Base-by-base conservation (phyloP, 2,888 invertebrate species). In the Clanis bilineata region DNA sequence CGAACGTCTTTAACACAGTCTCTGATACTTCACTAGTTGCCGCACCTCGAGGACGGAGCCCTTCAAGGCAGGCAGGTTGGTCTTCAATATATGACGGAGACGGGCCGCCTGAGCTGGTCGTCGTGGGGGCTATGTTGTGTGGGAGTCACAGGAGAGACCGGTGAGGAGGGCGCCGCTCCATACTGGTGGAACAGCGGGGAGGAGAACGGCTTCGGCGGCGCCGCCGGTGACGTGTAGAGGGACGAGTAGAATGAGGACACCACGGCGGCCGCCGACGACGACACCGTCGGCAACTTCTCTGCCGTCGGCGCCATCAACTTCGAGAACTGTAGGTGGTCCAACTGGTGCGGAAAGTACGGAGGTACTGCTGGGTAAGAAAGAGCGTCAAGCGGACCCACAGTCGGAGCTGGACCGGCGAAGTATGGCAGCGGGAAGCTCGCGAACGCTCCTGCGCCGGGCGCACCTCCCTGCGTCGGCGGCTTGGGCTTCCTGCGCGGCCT, bases 401-500 rank as follows among this genome's bases (percentile, higher is more conserved):
- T 86, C 0, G 94, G 92, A 2, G 94, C 92, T 0, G 94, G 93
- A 1, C 94, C 93, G 0, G 94, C 93, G 79, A 95, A 95, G 76
- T 95, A 95, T 66, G 94, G 94, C 68, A 93, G 82, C 67, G 94
- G 94, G 77, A 95, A 94, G 69, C 94, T 94, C 0, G 94, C 92
- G 78, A 95, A 95, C 0, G 93, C 94, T 23, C 93, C 93, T 1
- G 92, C 88, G 9, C 90, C 90, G 2, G 88, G 87, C 0, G 82
- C 86, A 36, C 89, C 88, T 4, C 90, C 91, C 7, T 92, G 88
- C 6, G 95, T 88, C 0, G 95, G 94, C 3, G 95, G 94, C 84
- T 97, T 97, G 58, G 96, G 96, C 90, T 97, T 97, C 85, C 97
- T 94, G 69, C 96, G 93, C 62, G 97, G 97, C 59, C 97, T 91